Evolutionary conservation across 2,113 vertebrate genomes (phyloP).

Genomic region (Hemicordylus capensis): DNA sequence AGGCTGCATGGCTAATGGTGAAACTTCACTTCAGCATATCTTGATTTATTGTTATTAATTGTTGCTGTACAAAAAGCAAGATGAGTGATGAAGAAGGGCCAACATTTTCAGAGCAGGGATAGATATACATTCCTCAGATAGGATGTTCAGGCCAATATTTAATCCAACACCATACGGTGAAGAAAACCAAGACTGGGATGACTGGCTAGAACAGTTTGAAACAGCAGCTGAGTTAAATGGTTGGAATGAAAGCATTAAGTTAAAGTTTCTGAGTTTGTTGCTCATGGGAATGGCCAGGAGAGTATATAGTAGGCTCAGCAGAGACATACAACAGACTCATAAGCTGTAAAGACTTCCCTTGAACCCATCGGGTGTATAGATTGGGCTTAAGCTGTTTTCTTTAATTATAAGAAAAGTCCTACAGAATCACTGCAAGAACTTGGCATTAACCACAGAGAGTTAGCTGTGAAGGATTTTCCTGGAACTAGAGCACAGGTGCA

Average conservation of each 20-base stretch:
- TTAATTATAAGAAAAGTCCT: background rate
- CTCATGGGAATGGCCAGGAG: background rate
- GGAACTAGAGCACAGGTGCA: background rate
- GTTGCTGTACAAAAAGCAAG: too few species aligned
- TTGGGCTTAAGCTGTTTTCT: background rate
- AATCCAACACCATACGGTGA: background rate
- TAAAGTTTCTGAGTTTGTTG: background rate
- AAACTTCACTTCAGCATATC: too few species aligned
- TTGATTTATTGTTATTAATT: too few species aligned
- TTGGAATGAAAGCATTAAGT: background rate
- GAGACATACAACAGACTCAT: background rate
- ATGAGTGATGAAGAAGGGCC: background rate
- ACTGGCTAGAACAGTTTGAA: background rate
- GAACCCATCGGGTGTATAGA: background rate
- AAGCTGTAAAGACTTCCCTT: background rate
- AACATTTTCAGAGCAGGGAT: background rate
- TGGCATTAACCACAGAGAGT: background rate
- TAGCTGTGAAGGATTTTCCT: background rate
- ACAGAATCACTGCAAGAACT: background rate
- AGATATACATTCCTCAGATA: background rate
- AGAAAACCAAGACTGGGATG: background rate
- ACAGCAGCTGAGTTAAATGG: background rate
- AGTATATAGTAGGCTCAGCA: background rate
- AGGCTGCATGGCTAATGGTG: too few species aligned
- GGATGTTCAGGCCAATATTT: background rate